Percentiles rank a stretch among this genome's conserved stretches.
Conservation (phyloP, 2,113 vertebrate genomes). For the Xiphias gladius region DNA sequence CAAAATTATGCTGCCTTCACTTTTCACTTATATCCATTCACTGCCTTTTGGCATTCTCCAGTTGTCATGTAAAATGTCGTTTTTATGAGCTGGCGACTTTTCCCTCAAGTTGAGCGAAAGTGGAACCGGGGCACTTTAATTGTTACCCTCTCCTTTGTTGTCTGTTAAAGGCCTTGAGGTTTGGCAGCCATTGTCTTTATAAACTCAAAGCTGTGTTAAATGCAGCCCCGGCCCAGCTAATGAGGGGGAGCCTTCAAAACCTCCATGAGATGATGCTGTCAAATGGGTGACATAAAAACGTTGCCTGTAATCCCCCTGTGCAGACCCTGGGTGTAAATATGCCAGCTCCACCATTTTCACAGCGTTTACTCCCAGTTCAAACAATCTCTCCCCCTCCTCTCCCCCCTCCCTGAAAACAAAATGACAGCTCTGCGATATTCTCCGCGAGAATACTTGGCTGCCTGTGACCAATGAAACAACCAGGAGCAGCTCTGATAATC, state of each 20-base stretch:
- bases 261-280: constrained; percentile 79
- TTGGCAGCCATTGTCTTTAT: constrained; percentile 76
- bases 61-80: constrained; percentile 48
- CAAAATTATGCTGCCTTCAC: constrained; percentile 29
- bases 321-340: constrained; percentile 82
- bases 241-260: constrained; percentile 78
- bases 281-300: constrained; percentile 79
- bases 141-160: constrained; percentile 71
- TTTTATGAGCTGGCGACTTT: constrained; percentile 43
- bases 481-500: constrained; percentile 78
- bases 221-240: constrained; percentile 71
- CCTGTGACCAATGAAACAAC: constrained; percentile 75
- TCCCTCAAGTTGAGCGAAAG: constrained; percentile 61
- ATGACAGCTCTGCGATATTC: constrained; percentile 80
- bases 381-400: constrained; percentile 65
- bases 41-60: constrained; percentile 33
- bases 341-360: constrained; percentile 81
- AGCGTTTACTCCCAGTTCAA: constrained; percentile 83
- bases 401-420: constrained; percentile 61
- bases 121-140: constrained; percentile 63
- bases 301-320: constrained; percentile 73
- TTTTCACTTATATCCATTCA: constrained; percentile 44
- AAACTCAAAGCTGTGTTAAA: constrained; percentile 79
- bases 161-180: constrained; percentile 72
- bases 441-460: constrained; percentile 69